Conservation (phyloP, 2,888 invertebrate species). For the Lapara coniferarum region DNA sequence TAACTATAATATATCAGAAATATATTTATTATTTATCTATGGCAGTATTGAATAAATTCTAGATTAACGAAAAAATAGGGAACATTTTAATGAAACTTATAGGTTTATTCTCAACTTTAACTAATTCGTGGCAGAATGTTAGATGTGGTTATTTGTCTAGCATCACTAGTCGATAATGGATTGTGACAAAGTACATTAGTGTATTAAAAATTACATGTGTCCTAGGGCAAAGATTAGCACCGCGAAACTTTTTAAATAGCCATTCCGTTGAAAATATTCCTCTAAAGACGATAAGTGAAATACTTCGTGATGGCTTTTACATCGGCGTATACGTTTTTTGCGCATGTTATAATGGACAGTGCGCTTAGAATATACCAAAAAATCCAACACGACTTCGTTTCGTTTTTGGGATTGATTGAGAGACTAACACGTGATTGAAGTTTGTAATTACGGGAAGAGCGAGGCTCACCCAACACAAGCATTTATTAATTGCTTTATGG, state of each 20-base stretch:
- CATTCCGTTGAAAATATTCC: constrained; percentile 30
- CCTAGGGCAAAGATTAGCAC: constrained; percentile 60
- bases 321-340: not conserved
- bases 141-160: constrained; percentile 55
- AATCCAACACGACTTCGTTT: no score
- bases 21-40: constrained; percentile 25
- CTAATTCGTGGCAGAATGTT: constrained; percentile 35
- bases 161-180: constrained; percentile 45
- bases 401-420: no score
- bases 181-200: constrained; percentile 31
- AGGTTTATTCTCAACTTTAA: constrained; percentile 1
- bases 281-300: constrained; percentile 4
- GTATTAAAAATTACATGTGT: constrained; percentile 34
- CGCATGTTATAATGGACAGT: no score
- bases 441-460: no score
- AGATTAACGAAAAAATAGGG: constrained; percentile 22
- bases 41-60: constrained; percentile 22
- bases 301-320: not conserved
- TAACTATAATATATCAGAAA: constrained; percentile 31
- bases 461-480: no score
- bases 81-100: constrained; percentile 15
- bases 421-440: no score
- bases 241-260: constrained; percentile 40
- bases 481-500: no score
- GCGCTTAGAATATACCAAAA: no score